Conservation (phyloP, 2,113 vertebrate genomes). For the Balaenoptera acutorostrata region DNA sequence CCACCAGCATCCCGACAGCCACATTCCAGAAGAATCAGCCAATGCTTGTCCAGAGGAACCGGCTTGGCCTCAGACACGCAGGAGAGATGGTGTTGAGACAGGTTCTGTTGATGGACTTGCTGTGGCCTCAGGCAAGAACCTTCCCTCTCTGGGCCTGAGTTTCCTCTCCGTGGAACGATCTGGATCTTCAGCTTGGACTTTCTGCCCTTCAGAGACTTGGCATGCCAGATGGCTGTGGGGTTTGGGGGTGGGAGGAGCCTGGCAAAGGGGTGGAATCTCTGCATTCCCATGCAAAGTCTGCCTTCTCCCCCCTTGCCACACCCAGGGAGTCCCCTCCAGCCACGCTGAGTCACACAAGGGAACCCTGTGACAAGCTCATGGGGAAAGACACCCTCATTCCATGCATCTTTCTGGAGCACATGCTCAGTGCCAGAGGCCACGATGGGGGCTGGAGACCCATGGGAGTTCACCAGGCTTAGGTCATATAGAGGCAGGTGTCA, state of each 20-base stretch:
- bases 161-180: neutral
- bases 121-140: accelerated
- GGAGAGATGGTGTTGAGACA: accelerated
- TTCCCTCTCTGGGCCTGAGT: neutral
- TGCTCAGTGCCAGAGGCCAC: accelerated
- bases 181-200: neutral
- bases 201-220: no score
- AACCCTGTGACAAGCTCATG: accelerated
- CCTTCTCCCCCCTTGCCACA: accelerated
- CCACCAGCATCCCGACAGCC: accelerated
- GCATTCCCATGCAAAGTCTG: accelerated
- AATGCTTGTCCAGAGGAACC: accelerated
- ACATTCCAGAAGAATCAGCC: neutral
- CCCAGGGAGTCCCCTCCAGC: neutral
- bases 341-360: accelerated
- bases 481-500: neutral
- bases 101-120: neutral
- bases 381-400: no score
- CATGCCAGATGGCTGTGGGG: no score
- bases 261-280: neutral
- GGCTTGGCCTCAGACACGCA: accelerated
- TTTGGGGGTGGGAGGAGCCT: neutral
- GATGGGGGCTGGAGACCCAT: accelerated
- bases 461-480: neutral
- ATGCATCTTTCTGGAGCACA: accelerated